A percentile compares a stretch with the other conserved stretches of the same genome.
Evolutionary conservation across 2,113 vertebrate species (phyloP).

Genomic region (Ciconia boyciana): DNA sequence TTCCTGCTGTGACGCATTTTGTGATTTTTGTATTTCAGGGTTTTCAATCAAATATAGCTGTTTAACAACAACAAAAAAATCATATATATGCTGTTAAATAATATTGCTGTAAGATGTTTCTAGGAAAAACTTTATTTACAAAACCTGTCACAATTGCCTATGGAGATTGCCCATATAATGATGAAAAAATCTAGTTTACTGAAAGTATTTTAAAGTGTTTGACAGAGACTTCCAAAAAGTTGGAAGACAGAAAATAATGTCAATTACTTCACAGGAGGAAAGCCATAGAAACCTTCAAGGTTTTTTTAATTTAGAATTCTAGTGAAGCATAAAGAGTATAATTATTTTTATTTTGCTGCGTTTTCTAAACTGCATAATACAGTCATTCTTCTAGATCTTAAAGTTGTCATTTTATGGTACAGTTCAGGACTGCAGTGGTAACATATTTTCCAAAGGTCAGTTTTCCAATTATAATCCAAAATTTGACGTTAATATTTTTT

Average conservation of each 20-base stretch:
- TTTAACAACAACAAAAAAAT: neutral
- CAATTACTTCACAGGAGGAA: neutral
- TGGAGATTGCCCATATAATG: neutral
- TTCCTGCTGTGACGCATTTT: neutral
- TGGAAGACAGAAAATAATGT: neutral
- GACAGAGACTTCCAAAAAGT: constrained; percentile 9
- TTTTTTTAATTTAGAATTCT: constrained; percentile 17
- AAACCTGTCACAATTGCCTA: neutral
- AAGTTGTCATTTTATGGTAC: constrained; percentile 54
- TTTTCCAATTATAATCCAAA: constrained; percentile 78
- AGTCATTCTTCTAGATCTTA: constrained; percentile 52
- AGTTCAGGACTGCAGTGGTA: constrained; percentile 50
- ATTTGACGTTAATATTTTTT: constrained; percentile 68
- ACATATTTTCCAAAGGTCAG: constrained; percentile 79
- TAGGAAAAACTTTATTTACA: neutral
- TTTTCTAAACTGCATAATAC: constrained; percentile 56
- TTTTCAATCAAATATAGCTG: neutral
- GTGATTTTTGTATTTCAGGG: neutral
- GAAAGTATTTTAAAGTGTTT: neutral
- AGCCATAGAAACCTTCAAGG: neutral
- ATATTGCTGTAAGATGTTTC: neutral
- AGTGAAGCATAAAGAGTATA: neutral
- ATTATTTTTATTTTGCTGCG: constrained; percentile 22
- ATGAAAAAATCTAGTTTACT: neutral
- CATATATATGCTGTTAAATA: neutral